Conservation (phyloP, 35 echinoderm and acorn worm species). For the Heliocidaris tuberculata region DNA sequence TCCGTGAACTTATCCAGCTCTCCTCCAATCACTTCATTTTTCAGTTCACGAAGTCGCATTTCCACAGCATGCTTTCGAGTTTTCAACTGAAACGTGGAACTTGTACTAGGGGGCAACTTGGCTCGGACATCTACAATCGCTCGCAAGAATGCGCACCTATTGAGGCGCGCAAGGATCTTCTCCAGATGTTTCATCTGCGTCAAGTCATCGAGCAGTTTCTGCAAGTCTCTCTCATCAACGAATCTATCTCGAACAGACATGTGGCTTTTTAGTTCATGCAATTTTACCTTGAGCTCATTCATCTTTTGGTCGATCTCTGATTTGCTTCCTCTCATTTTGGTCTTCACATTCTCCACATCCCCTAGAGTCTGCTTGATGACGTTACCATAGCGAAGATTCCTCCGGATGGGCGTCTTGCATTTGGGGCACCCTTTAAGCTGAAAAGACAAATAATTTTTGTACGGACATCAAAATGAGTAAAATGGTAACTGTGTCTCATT, state of each 20-base stretch:
- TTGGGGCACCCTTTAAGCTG: constrained; percentile 70
- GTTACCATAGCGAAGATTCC: constrained; percentile 79
- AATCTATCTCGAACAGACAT: not conserved
- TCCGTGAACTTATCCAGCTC: constrained; percentile 30
- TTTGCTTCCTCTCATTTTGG: constrained; percentile 32
- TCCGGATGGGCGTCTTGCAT: constrained; percentile 87
- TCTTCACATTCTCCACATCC: constrained; percentile 82
- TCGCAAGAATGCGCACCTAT: constrained; percentile 7
- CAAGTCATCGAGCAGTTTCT: not conserved
- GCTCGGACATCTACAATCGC: not conserved
- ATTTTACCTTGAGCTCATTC: not conserved
- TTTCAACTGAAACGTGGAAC: not conserved
- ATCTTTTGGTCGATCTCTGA: constrained; percentile 16
- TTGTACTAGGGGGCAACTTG: not conserved
- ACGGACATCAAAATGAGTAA: not conserved
- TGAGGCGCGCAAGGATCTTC: not conserved
- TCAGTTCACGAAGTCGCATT: not conserved
- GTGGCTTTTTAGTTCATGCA: not conserved
- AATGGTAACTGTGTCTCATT: not conserved
- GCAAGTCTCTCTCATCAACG: not conserved
- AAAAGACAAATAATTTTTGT: not conserved
- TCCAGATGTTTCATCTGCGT: not conserved
- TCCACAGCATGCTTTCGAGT: not conserved
- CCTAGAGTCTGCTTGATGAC: constrained; percentile 62
- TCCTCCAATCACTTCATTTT: not conserved